Base-by-base conservation (phyloP, 35 echinoderm and acorn worm genomes). In the Apostichopus parvimensis region DNA sequence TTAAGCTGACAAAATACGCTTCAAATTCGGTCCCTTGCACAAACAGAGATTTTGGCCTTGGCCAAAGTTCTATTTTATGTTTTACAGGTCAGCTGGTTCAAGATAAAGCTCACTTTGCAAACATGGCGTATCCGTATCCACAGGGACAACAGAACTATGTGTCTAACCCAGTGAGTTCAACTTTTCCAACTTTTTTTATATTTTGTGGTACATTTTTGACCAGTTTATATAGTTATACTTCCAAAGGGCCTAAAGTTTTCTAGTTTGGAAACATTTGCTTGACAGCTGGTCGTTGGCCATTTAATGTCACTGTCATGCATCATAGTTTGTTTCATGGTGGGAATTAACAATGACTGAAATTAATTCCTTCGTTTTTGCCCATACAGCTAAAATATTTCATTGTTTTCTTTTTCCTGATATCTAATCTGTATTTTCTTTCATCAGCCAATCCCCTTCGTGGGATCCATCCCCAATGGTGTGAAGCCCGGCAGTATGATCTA, bases 401-500 rank as follows among this genome's bases (percentile, higher is more conserved):
- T 45, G 0, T 45, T 4, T 45, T 45, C 34, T 45, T 45, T 45
- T 45, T 4, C 34, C 3, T 75, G 17, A 75, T 75, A 61, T 75
- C 21, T 18, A 18, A 17, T 10, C 17, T 75, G 15, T 24, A 20
- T 72, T 88, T 73, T 83, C 66, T 57, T 53, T 60, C 59, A 54
- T 5, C 58, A 95, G 94, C 7, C 87, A 6, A 64, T 95, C 55
- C 94, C 94, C 5, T 95, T 90, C 54, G 8, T 79, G 17, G 91
- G 91, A 11, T 53, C 78, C 54, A 95, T 95, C 18, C 91, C 91
- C 28, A 92, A 89, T 53, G 54, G 82, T 14, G 91, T 98, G 76
- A 61, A 70, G 12, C 94, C 96, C 9, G 94, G 94, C 20, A 98
- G 72, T 28, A 93, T 95, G 94, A 95, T 98, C 28, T 98, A 95